These are phyloP conservation scores for Typhlichthys eigenmanni DNA, from an alignment of 2,797 vertebrate species.

Conservation along the genomic window DNA sequence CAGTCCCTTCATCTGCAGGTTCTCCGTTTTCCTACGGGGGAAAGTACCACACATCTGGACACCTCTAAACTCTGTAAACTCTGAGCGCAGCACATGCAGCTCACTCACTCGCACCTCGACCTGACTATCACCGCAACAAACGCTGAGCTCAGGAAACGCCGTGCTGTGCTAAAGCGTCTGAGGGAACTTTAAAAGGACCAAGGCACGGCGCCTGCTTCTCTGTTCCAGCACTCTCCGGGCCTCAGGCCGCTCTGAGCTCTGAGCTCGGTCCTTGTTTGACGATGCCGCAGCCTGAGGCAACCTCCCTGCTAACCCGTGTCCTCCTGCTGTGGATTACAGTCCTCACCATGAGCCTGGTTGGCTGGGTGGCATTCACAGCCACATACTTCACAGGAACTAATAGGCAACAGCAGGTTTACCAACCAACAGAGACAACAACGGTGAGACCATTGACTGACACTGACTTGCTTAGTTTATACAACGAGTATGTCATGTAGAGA, in stretches of 20 bases:
- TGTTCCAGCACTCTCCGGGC: slow-evolving; percentile 36
- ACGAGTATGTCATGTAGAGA: too few species aligned
- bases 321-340: slow-evolving; percentile 69
- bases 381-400: slow-evolving; percentile 51
- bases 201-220: slow-evolving; percentile 34
- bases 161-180: slow-evolving; percentile 46
- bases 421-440: slow-evolving; percentile 24
- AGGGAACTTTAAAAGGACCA: slow-evolving; percentile 56
- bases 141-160: slow-evolving; percentile 10
- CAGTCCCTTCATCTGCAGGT: slow-evolving; percentile 42
- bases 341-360: slow-evolving; percentile 58
- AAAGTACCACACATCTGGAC: slow-evolving; percentile 66
- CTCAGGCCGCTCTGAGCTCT: slow-evolving; percentile 32
- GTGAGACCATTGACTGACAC: slow-evolving; percentile 49
- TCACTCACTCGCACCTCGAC: slow-evolving; percentile 34
- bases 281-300: slow-evolving; percentile 53
- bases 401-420: too few species aligned
- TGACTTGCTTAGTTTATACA: not conserved
- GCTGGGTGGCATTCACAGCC: slow-evolving; percentile 35
- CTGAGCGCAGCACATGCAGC: slow-evolving; percentile 17
- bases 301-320: slow-evolving; percentile 35
- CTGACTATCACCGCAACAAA: slow-evolving; percentile 37
- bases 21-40: slow-evolving; percentile 44
- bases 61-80: slow-evolving; percentile 29
- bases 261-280: slow-evolving; percentile 24